These are phyloP conservation scores for Aleadryas rufinucha DNA, from an alignment of 2,113 vertebrate genomes.

Conservation along the genomic window DNA sequence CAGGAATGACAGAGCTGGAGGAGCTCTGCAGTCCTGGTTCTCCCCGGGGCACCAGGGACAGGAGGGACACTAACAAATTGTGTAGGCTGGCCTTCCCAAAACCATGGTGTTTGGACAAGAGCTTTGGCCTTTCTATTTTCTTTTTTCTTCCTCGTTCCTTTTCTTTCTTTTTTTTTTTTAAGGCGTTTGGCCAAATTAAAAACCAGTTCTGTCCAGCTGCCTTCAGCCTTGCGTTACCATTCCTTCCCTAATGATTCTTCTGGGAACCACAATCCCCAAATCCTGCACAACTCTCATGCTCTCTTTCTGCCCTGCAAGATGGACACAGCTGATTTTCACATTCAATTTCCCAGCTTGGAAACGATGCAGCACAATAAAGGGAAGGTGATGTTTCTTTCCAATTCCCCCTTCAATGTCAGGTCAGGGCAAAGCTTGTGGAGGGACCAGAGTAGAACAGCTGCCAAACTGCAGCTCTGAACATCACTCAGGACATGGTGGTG, in stretches of 20 bases:
- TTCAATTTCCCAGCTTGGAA: not conserved
- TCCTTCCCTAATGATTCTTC: not conserved
- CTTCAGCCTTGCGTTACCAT: rapidly evolving
- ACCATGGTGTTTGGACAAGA: not conserved
- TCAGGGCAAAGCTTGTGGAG: not conserved
- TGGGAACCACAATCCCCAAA: not conserved
- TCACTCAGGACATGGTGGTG: not conserved
- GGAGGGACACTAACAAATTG: not conserved
- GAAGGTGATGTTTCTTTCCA: not conserved
- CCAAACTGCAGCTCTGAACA: not conserved
- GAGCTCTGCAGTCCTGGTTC: not conserved
- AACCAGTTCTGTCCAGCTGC: not conserved
- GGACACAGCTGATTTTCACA: not conserved
- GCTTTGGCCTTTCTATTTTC: not conserved
- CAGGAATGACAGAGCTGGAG: not conserved
- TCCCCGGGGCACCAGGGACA: not conserved
- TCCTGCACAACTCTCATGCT: not conserved
- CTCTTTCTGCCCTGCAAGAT: not conserved
- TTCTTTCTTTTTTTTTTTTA: not conserved
- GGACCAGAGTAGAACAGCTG: rapidly evolving
- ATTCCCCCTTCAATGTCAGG: not conserved
- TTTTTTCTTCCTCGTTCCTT: rapidly evolving
- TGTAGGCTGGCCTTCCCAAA: not conserved
- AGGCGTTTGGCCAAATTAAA: not conserved
- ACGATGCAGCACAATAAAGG: not conserved